Evolutionary conservation across 2,113 vertebrate species (phyloP).

Genomic region (Lophura nycthemera): DNA sequence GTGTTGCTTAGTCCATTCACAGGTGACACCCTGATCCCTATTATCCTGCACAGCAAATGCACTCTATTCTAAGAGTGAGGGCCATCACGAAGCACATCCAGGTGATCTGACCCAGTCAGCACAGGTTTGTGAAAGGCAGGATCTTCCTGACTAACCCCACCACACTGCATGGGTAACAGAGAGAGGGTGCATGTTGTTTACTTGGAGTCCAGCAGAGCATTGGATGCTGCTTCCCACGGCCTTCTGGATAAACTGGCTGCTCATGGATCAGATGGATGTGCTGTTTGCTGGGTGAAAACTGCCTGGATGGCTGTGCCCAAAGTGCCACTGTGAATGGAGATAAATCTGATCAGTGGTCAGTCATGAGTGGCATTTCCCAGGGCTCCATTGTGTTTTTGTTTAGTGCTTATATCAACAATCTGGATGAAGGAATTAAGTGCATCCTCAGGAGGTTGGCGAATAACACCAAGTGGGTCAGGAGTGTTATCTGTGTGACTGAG

Average conservation of each 20-base stretch:
- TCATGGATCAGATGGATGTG: not conserved
- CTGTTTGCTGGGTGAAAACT: not conserved
- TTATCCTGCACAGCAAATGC: not conserved
- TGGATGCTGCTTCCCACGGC: not conserved
- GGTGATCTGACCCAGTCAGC: not conserved
- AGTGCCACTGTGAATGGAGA: no score
- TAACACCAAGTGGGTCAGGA: not conserved
- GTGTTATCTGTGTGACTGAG: not conserved
- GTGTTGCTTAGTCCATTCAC: not conserved
- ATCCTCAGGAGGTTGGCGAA: no score
- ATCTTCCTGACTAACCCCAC: not conserved
- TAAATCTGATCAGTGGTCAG: not conserved
- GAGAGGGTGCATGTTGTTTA: not conserved
- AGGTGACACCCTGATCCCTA: not conserved
- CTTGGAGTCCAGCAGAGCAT: not conserved
- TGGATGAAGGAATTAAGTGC: not conserved
- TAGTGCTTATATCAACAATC: not conserved
- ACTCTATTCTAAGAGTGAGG: not conserved
- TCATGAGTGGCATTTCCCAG: not conserved
- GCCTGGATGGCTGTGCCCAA: not conserved
- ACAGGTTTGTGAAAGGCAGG: not conserved
- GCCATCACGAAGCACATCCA: not conserved
- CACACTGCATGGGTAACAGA: not conserved
- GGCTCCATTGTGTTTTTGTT: not conserved
- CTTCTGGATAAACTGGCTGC: not conserved